A percentile compares a stretch with the other conserved stretches of the same genome.
phyloP scores from a whole-genome alignment of 2,888 invertebrate species.

The Macropis europaea region DNA sequence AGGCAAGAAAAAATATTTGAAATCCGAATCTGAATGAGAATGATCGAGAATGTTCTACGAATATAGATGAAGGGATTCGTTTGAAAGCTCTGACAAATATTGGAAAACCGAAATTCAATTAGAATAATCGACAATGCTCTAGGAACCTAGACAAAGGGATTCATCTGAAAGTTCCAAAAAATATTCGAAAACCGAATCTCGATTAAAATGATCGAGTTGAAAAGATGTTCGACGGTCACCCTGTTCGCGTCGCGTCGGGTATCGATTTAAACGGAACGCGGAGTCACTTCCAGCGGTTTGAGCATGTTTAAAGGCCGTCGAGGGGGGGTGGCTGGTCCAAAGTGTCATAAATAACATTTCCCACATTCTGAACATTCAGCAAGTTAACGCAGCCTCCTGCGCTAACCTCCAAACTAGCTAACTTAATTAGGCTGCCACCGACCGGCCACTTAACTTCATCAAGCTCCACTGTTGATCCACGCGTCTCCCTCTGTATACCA shows the following conservation, averaged over 20 bases:
- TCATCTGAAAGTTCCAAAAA: no score
- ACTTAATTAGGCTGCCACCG: constrained; percentile 64
- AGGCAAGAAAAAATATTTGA: no score
- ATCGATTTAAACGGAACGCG: background rate
- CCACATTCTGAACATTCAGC: constrained; percentile 49
- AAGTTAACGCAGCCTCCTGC: constrained; percentile 37
- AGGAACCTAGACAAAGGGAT: no score
- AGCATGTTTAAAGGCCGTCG: constrained; percentile 8
- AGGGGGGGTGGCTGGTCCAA: constrained; percentile 3
- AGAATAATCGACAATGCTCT: no score
- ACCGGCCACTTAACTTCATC: constrained; percentile 68
- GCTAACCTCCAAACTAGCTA: constrained; percentile 61
- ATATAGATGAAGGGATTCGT: no score
- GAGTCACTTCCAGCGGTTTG: background rate
- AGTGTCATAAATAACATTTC: constrained; percentile 57
- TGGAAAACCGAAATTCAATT: no score
- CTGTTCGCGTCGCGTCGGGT: background rate
- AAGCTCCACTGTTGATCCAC: constrained; percentile 56
- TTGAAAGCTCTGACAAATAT: no score
- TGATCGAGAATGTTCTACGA: no score
- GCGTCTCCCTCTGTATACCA: constrained; percentile 24
- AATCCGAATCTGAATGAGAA: no score
- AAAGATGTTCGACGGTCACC: background rate
- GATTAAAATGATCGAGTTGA: background rate
- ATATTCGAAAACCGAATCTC: no score